Conservation (phyloP, 2,888 invertebrate species). For the Metallyticus violacea region DNA sequence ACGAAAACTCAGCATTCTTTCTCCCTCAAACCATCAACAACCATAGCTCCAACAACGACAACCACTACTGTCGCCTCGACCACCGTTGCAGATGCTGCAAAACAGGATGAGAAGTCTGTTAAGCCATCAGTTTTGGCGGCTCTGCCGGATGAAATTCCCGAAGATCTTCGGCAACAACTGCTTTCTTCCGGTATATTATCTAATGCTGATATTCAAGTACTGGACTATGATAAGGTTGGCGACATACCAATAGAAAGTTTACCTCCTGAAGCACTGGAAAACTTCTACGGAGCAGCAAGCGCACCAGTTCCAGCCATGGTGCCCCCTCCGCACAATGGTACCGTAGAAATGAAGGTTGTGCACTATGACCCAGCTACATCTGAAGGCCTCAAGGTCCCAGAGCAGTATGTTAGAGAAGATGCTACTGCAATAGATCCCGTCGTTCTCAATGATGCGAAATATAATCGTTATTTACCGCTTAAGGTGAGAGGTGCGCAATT, state of each 20-base stretch:
- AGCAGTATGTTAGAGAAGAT: slow-evolving; percentile 60
- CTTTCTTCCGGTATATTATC: slow-evolving; percentile 81
- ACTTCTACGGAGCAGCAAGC: slow-evolving; percentile 80
- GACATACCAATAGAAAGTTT: slow-evolving; percentile 79
- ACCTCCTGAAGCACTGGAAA: slow-evolving; percentile 81
- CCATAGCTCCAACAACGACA: slow-evolving; percentile 46
- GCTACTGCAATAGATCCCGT: slow-evolving; percentile 33
- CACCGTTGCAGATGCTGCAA: slow-evolving; percentile 46
- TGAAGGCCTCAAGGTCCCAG: slow-evolving; percentile 67
- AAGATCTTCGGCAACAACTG: slow-evolving; percentile 78
- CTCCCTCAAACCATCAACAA: slow-evolving; percentile 3
- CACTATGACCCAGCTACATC: slow-evolving; percentile 74
- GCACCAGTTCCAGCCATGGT: slow-evolving; percentile 57
- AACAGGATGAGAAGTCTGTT: slow-evolving; percentile 49
- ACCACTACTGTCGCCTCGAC: slow-evolving; percentile 50
- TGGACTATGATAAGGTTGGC: slow-evolving; percentile 86
- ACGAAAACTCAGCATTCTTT: slow-evolving; percentile 45
- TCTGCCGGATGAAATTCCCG: slow-evolving; percentile 84
- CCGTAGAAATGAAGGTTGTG: slow-evolving; percentile 80
- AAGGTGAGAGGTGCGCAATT: slow-evolving; percentile 78
- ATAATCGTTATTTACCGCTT: slow-evolving; percentile 79
- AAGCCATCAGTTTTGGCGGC: slow-evolving; percentile 45
- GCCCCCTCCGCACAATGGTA: slow-evolving; percentile 6
- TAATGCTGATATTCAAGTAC: slow-evolving; percentile 81
- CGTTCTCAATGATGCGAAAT: slow-evolving; percentile 64